phyloP scores from a whole-genome alignment of 2,113 vertebrate species.

The Pteropus alecto region DNA sequence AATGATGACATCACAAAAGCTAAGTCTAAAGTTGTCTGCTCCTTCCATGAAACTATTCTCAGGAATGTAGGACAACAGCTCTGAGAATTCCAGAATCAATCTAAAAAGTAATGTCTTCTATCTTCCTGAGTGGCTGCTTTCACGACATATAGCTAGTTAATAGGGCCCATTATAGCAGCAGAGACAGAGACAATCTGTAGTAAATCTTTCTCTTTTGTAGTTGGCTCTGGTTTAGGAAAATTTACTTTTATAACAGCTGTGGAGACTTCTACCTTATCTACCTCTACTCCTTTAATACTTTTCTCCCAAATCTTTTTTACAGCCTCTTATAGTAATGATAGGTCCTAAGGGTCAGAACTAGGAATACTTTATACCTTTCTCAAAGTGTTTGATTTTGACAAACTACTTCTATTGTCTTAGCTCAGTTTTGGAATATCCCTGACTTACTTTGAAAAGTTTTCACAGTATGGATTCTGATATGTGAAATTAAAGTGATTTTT shows the following conservation, averaged over 20 bases:
- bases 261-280: constrained; percentile 68
- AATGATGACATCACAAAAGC: not conserved
- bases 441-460: constrained; percentile 58
- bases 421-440: constrained; percentile 33
- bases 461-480: not conserved
- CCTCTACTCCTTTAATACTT: constrained; percentile 62
- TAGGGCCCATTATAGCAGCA: constrained; percentile 38
- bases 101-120: constrained; percentile 60
- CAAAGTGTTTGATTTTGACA: constrained; percentile 54
- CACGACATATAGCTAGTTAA: constrained; percentile 34
- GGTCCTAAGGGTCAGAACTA: constrained; percentile 59
- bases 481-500: constrained; percentile 31
- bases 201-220: constrained; percentile 66
- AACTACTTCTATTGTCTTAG: constrained; percentile 55
- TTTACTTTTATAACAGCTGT: constrained; percentile 69
- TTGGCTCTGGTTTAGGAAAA: constrained; percentile 69
- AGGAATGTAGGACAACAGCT: constrained; percentile 37
- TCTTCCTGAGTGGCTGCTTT: constrained; percentile 37
- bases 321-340: constrained; percentile 52
- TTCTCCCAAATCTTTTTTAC: constrained; percentile 48
- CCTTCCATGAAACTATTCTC: constrained; percentile 39
- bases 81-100: constrained; percentile 64
- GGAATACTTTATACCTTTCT: constrained; percentile 26
- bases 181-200: not conserved
- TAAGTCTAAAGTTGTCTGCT: not conserved